phyloP scores from a whole-genome alignment of 2,113 vertebrate genomes.

The Anthoscopus minutus region DNA sequence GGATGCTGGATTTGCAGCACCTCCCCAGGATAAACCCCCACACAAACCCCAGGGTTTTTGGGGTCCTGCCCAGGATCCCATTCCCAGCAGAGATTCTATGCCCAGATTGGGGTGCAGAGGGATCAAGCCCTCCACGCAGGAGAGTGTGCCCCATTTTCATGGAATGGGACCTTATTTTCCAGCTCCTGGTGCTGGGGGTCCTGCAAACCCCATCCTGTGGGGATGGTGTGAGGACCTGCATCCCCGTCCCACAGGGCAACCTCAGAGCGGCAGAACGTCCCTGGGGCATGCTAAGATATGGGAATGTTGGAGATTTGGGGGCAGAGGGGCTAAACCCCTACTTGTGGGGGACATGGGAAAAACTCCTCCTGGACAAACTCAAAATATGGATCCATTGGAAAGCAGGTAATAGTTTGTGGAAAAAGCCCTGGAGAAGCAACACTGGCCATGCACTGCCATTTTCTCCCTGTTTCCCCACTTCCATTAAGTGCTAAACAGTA shows the following conservation, averaged over 20 bases:
- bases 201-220: too few relatives aligned
- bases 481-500: not conserved
- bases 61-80: fast-evolving
- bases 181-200: fast-evolving
- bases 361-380: not conserved
- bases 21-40: fast-evolving
- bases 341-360: too few relatives aligned
- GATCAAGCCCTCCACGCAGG: fast-evolving
- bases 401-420: not conserved
- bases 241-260: not conserved
- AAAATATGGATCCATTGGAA: not conserved
- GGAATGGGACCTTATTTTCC: not conserved
- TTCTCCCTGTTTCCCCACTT: fast-evolving
- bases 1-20: not conserved
- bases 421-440: fast-evolving
- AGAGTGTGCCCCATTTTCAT: fast-evolving
- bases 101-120: fast-evolving
- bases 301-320: not conserved
- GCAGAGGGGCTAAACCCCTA: fast-evolving
- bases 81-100: not conserved
- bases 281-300: fast-evolving
- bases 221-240: not conserved
- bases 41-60: not conserved
- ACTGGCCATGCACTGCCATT: fast-evolving
- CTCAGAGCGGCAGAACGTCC: fast-evolving